Evolutionary conservation across 2,888 invertebrate genomes (phyloP).

Genomic region (Diaprepes abbreviatus): DNA sequence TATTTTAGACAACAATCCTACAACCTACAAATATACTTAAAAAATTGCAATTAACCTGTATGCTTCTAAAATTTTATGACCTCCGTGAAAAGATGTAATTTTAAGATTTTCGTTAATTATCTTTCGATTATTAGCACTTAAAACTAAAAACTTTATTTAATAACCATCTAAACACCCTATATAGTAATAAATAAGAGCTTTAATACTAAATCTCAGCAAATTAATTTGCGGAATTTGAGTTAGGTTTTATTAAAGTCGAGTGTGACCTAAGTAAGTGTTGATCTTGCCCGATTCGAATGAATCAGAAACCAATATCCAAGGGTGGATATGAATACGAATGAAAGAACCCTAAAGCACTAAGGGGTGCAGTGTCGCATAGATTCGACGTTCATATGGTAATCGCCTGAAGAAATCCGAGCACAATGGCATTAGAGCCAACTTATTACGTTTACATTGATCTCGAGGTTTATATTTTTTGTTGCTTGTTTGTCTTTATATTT

Average conservation of each 20-base stretch:
- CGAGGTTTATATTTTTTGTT: slow-evolving; percentile 68
- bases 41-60: too few relatives aligned
- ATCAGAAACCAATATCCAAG: slow-evolving; percentile 68
- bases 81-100: too few relatives aligned
- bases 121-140: too few relatives aligned
- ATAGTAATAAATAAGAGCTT: slow-evolving; percentile 34
- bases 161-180: not conserved
- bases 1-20: too few relatives aligned
- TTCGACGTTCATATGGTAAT: slow-evolving; percentile 67
- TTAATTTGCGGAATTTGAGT: slow-evolving; percentile 44
- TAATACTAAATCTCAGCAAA: slow-evolving; percentile 43
- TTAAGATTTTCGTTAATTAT: too few relatives aligned
- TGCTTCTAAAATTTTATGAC: too few relatives aligned
- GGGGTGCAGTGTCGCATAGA: slow-evolving; percentile 61
- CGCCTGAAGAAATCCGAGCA: slow-evolving; percentile 68
- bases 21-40: too few relatives aligned
- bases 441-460: slow-evolving; percentile 70
- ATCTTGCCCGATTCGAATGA: slow-evolving; percentile 67
- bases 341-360: slow-evolving; percentile 49
- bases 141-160: too few relatives aligned
- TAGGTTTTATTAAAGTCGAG: slow-evolving; percentile 48
- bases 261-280: slow-evolving; percentile 64
- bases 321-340: slow-evolving; percentile 48
- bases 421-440: slow-evolving; percentile 69
- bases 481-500: slow-evolving; percentile 68